Percentiles rank a stretch among this genome's conserved stretches.
phyloP scores from a whole-genome alignment of 2,113 vertebrate genomes.

The Corydoras maculifer region DNA sequence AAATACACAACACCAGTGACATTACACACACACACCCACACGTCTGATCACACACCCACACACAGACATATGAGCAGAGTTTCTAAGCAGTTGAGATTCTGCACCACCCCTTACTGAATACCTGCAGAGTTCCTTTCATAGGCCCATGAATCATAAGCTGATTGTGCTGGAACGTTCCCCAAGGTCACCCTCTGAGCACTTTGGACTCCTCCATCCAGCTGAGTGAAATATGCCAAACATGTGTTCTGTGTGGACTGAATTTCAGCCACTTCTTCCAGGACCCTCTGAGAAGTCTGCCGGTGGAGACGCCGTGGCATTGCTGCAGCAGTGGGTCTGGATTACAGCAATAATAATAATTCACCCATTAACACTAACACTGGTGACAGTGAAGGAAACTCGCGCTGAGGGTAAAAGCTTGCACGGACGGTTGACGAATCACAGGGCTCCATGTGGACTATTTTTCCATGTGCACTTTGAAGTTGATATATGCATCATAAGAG shows the following conservation, averaged over 20 bases:
- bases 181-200: not conserved
- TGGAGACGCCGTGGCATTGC: not conserved
- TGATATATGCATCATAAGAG: not conserved
- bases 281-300: not conserved
- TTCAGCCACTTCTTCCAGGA: not conserved
- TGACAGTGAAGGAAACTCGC: constrained; percentile 13
- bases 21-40: not conserved
- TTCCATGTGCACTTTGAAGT: not conserved
- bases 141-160: constrained; percentile 15
- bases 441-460: not conserved
- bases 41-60: not conserved
- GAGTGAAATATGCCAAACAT: constrained; percentile 20
- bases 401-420: not conserved
- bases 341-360: constrained; percentile 16
- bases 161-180: constrained; percentile 24
- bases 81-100: not conserved
- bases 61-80: not conserved
- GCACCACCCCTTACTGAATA: constrained; percentile 10
- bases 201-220: not conserved
- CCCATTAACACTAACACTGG: constrained; percentile 1
- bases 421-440: not conserved
- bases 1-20: too few relatives aligned
- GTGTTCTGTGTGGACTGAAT: constrained; percentile 9
- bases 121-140: constrained; percentile 19
- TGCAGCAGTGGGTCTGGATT: constrained; percentile 1